Conservation (phyloP, 2,888 invertebrate species). For the Phaedon cochleariae region DNA sequence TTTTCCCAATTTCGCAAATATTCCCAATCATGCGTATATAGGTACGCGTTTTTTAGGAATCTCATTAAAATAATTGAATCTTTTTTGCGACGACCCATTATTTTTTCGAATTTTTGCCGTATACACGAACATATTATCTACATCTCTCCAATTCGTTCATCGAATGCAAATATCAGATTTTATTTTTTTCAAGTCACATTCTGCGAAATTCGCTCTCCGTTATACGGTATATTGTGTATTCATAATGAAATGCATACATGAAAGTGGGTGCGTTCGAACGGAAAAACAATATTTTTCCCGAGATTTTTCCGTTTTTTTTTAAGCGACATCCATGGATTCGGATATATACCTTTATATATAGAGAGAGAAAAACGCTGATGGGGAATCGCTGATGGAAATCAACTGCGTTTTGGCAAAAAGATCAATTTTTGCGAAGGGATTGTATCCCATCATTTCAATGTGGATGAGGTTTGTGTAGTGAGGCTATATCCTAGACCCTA, state of each 20-base stretch:
- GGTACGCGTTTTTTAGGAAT: not conserved
- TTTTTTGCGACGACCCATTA: slow-evolving; percentile 21
- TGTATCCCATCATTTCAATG: too few relatives aligned
- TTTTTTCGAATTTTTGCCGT: slow-evolving; percentile 24
- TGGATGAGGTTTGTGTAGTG: too few relatives aligned
- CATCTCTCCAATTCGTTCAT: slow-evolving; percentile 13
- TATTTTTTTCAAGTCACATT: slow-evolving; percentile 31
- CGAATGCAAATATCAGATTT: slow-evolving; percentile 33
- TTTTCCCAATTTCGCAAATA: not conserved
- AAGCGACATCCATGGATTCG: not conserved
- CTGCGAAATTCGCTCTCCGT: slow-evolving; percentile 21
- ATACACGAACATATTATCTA: slow-evolving; percentile 13
- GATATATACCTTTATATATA: too few relatives aligned
- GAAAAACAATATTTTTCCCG: slow-evolving; percentile 5
- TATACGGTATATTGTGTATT: slow-evolving; percentile 17
- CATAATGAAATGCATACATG: slow-evolving; percentile 28
- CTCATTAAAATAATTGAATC: slow-evolving; percentile 33
- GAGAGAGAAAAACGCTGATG: not conserved
- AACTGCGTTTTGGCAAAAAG: not conserved
- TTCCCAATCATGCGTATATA: not conserved
- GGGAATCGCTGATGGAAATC: slow-evolving; percentile 1
- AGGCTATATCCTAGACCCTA: too few relatives aligned
- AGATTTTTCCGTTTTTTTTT: not conserved
- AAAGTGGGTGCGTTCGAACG: slow-evolving; percentile 14
- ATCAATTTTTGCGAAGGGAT: too few relatives aligned